A percentile compares a stretch with the other conserved stretches of the same genome.
These are phyloP conservation scores for Ridgeia piscesae DNA, from an alignment of 1,140 invertebrate genomes.

Conservation along the genomic window DNA sequence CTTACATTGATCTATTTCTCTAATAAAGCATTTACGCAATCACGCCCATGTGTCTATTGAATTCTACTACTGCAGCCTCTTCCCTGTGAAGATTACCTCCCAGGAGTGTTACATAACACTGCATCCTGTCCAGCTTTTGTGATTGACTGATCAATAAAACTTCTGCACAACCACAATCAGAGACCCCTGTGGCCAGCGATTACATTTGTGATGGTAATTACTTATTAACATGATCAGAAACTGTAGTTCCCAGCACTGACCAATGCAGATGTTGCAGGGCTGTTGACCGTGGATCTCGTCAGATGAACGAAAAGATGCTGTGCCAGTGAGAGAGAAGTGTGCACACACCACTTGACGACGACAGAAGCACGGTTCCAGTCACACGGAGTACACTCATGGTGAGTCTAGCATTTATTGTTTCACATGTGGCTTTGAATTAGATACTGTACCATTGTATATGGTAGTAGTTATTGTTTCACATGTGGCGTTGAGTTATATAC, in stretches of 20 bases:
- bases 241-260: background rate
- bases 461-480: no score
- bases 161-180: background rate
- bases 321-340: background rate
- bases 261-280: background rate
- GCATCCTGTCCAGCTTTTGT: background rate
- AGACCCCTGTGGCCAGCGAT: background rate
- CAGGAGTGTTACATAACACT: background rate
- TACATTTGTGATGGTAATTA: background rate
- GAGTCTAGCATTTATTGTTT: background rate
- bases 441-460: no score
- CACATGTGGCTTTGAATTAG: no score
- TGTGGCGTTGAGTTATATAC: no score
- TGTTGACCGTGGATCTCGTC: background rate
- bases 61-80: background rate
- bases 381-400: background rate
- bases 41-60: background rate
- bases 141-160: background rate
- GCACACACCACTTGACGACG: background rate
- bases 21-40: background rate
- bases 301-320: background rate
- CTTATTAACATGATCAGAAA: background rate
- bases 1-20: background rate
- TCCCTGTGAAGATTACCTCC: background rate
- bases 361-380: background rate